Percentiles rank a stretch among this genome's conserved stretches.
These are phyloP conservation scores for Thripadectes ignobilis DNA, from an alignment of 2,797 vertebrate genomes.

Conservation along the genomic window DNA sequence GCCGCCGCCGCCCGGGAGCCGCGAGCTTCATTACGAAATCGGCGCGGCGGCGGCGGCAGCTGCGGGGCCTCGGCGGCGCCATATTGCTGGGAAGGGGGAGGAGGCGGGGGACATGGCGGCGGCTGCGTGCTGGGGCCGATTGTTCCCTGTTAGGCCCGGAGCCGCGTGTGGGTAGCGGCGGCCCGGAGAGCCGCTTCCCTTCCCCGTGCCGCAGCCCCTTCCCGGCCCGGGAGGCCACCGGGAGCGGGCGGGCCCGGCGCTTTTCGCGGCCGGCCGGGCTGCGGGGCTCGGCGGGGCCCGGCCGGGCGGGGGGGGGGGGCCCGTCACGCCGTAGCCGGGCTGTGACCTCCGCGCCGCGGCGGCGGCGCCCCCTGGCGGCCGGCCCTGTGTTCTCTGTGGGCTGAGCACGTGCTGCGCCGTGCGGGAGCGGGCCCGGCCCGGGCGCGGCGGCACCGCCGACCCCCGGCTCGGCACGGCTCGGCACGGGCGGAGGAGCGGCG, in stretches of 20 bases:
- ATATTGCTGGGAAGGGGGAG: conserved; percentile 74
- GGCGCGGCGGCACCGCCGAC: not conserved
- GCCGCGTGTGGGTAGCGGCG: conserved; percentile 55
- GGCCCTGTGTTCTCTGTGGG: not conserved
- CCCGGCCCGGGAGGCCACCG: not conserved
- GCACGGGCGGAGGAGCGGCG: accelerated
- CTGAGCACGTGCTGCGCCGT: conserved; percentile 36
- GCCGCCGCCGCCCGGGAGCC: not conserved
- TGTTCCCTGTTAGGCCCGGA: conserved; percentile 76
- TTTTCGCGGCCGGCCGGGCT: not conserved
- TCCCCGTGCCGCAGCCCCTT: not conserved
- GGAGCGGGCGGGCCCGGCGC: not conserved
- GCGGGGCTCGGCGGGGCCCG: conserved; percentile 41
- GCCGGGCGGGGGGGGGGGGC: conserved; percentile 59
- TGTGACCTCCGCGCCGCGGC: conserved; percentile 57
- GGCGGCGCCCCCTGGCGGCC: conserved; percentile 64
- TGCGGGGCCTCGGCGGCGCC: conserved; percentile 66
- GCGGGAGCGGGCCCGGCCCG: conserved; percentile 22
- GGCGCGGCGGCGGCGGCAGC: not conserved
- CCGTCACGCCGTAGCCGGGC: conserved; percentile 54
- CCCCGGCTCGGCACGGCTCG: not conserved
- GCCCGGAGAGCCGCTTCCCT: conserved; percentile 26
- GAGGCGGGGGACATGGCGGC: conserved; percentile 79
- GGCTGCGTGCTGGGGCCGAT: conserved; percentile 77
- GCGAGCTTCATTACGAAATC: conserved; percentile 22